Evolutionary conservation across 2,888 invertebrate species (phyloP), one percentile per base, ranked within the genome.

Genomic region (Agapetus fuscipes): DNA sequence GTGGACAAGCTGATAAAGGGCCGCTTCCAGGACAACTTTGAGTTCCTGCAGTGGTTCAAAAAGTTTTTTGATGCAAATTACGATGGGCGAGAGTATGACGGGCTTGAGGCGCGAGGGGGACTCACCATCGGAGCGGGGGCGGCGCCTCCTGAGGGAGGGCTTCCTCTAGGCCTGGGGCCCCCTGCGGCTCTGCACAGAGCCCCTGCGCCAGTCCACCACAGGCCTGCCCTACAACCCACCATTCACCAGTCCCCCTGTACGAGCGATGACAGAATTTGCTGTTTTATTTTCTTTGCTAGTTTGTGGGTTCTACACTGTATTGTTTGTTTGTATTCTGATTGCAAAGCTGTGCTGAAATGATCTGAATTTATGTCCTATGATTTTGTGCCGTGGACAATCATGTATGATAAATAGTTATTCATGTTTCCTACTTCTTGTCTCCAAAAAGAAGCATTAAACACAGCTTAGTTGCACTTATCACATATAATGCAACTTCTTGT

Each of bases 21-120:
- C 59, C 83, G 95, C 60, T 98, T 98, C 73, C 98, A 98, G 80
- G 98, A 98, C 74, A 98, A 98, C 76, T 98, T 98, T 79, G 98
- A 98, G 74, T 98, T 98, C 75, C 84, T 98, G 56, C 98, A 99
- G 76, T 98, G 98, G 98, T 98, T 99, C 77, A 98, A 98, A 80
- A 96, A 96, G 68, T 97, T 99, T 74, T 99, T 97, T 69, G 98
- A 99, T 73, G 96, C 97, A 53, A 99, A 99, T 74, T 98, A 96
- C 71, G 94, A 95, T 64, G 96, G 95, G 51, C 82, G 87, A 56
- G 93, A 93, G 53, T 99, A 98, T 67, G 90, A 96, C 61, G 89
- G 94, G 37, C 69, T 85, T 50, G 86, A 86, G 50, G 88, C 88
- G 40, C 80, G 97, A 43, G 85, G 85, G 50, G 87, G 89, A 52